Percentiles rank a stretch among this genome's conserved stretches.
Evolutionary conservation across 2,888 invertebrate genomes (phyloP).

Genomic region (Tetropium fuscum): DNA sequence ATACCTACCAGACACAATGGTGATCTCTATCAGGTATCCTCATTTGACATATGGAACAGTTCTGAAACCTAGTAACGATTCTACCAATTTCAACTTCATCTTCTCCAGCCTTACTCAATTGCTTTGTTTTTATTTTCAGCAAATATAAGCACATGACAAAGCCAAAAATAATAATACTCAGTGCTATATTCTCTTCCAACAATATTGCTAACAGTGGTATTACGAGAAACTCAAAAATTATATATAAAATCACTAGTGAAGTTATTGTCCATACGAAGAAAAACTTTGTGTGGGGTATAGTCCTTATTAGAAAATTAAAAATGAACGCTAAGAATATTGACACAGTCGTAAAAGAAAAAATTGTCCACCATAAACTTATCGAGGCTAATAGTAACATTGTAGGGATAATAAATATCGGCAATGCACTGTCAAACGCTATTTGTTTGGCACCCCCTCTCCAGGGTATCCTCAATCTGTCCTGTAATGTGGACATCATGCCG

Average conservation of each 20-base stretch:
- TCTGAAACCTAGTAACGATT: slow-evolving; percentile 77
- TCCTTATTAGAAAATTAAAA: slow-evolving; percentile 54
- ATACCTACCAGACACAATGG: slow-evolving; percentile 82
- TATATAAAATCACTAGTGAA: slow-evolving; percentile 74
- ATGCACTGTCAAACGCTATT: slow-evolving; percentile 67
- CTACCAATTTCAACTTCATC: slow-evolving; percentile 61
- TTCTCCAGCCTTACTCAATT: slow-evolving; percentile 52
- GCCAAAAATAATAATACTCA: slow-evolving; percentile 68
- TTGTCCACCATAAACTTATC: slow-evolving; percentile 64
- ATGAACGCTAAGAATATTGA: slow-evolving; percentile 54
- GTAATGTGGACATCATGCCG: slow-evolving; percentile 66
- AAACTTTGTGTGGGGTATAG: slow-evolving; percentile 72
- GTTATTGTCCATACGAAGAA: slow-evolving; percentile 81
- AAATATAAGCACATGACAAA: slow-evolving; percentile 66
- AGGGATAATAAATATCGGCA: slow-evolving; percentile 68
- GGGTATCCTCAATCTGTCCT: slow-evolving; percentile 70
- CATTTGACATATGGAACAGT: slow-evolving; percentile 86
- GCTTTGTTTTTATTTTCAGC: slow-evolving; percentile 53
- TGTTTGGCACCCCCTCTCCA: slow-evolving; percentile 72
- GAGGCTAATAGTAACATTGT: slow-evolving; percentile 67
- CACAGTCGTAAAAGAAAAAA: slow-evolving; percentile 57
- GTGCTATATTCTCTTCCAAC: slow-evolving; percentile 72
- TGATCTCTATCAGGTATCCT: slow-evolving; percentile 84
- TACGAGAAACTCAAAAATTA: slow-evolving; percentile 79
- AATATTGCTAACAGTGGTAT: slow-evolving; percentile 79